Conservation (phyloP, 2,888 invertebrate genomes). For the Agonopterix arenella region DNA sequence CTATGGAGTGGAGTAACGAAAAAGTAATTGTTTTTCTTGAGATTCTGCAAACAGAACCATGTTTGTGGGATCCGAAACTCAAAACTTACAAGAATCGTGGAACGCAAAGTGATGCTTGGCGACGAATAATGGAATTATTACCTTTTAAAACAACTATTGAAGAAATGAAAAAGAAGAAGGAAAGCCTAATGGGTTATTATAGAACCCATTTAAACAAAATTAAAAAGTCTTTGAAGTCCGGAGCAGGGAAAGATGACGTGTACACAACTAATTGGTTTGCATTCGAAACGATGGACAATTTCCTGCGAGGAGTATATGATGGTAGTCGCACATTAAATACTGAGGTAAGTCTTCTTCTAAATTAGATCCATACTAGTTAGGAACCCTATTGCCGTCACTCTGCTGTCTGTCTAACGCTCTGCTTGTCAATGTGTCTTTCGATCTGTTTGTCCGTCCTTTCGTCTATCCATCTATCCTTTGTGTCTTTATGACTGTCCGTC, state of each 20-base stretch:
- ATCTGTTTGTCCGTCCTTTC: not conserved
- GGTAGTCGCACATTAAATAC: not conserved
- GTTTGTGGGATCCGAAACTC: slow-evolving; percentile 10
- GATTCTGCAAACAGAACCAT: slow-evolving; percentile 12
- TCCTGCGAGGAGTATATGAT: not conserved
- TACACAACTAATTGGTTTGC: not conserved
- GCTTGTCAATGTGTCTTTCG: not conserved
- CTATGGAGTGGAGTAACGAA: slow-evolving; percentile 9
- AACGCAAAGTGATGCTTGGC: slow-evolving; percentile 9
- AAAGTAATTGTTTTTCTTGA: slow-evolving; percentile 10
- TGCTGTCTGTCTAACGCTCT: not conserved
- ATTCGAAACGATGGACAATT: not conserved
- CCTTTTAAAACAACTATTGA: not conserved
- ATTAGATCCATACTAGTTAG: not conserved
- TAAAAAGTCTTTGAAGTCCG: not conserved
- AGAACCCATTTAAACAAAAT: not conserved
- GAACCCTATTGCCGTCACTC: not conserved
- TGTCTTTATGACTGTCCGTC: not conserved
- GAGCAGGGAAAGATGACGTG: not conserved
- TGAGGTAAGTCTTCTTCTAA: not conserved
- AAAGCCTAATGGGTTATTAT: not conserved
- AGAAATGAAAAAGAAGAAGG: not conserved
- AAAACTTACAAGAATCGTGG: slow-evolving; percentile 6
- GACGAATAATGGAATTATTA: slow-evolving; percentile 9
- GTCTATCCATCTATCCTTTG: not conserved